A percentile compares a stretch with the other conserved stretches of the same genome.
Conservation (phyloP, 1,140 invertebrate genomes). For the Hesperophylax magnus region DNA sequence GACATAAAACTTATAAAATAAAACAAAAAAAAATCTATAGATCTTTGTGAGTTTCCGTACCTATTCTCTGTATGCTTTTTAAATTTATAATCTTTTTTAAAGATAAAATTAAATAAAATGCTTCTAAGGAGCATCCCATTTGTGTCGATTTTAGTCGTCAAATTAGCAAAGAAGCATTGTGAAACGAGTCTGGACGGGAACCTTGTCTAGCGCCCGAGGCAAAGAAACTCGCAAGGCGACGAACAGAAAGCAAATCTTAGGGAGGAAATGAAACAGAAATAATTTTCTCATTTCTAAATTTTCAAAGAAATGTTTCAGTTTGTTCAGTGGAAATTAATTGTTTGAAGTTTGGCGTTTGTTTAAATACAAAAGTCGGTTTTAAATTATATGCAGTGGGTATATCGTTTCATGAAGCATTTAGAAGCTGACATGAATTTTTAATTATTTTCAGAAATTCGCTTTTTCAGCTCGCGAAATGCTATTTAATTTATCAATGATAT, state of each 20-base stretch:
- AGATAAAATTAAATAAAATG: constrained; percentile 55
- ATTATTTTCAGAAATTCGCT: too few species aligned
- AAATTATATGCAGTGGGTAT: too few species aligned
- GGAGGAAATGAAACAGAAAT: constrained; percentile 20
- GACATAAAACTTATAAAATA: constrained; percentile 33
- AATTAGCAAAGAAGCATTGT: constrained; percentile 40
- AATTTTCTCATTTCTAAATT: neutral
- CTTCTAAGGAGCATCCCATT: constrained; percentile 9
- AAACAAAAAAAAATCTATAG: neutral
- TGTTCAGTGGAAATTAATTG: constrained; percentile 7
- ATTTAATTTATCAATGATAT: too few species aligned
- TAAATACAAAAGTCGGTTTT: neutral
- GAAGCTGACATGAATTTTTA: too few species aligned
- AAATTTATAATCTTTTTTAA: constrained; percentile 52
- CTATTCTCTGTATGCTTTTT: neutral
- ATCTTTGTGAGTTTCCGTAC: neutral
- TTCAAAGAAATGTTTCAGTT: constrained; percentile 11
- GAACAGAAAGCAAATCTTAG: constrained; percentile 15
- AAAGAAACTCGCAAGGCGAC: neutral
- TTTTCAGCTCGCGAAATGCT: too few species aligned
- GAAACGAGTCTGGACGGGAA: constrained; percentile 9
- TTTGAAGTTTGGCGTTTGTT: neutral
- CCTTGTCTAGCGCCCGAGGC: constrained; percentile 26
- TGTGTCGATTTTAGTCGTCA: constrained; percentile 25
- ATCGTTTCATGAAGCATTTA: too few species aligned